These are phyloP conservation scores for Ptychochromis oligacanthus DNA, from an alignment of 2,113 vertebrate genomes.

Conservation along the genomic window DNA sequence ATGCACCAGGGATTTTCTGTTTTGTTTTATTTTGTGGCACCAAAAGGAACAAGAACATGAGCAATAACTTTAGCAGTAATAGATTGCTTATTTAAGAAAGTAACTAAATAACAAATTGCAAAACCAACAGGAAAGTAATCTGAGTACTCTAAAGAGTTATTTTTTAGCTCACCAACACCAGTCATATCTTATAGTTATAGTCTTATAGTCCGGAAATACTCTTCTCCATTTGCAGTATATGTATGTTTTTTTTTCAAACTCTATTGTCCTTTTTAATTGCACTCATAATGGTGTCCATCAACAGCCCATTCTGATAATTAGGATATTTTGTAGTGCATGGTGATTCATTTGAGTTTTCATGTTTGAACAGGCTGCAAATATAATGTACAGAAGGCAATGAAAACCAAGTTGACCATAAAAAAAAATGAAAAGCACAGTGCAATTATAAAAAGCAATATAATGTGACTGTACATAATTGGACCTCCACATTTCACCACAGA, in stretches of 20 bases:
- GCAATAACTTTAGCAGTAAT: neutral
- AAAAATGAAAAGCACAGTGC: neutral
- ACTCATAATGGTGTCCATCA: neutral
- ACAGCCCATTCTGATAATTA: neutral
- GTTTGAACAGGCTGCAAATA: neutral
- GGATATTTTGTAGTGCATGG: neutral
- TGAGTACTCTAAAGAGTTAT: neutral
- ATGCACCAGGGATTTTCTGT: neutral
- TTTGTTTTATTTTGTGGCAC: neutral
- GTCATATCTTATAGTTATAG: neutral
- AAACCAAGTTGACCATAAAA: neutral
- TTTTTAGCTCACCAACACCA: neutral
- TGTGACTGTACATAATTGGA: neutral
- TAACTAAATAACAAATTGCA: neutral
- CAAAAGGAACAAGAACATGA: neutral
- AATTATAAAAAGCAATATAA: neutral
- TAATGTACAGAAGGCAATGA: neutral
- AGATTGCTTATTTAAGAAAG: neutral
- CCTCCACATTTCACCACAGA: neutral
- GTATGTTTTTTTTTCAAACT: neutral
- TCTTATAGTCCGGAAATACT: neutral
- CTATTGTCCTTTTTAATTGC: neutral
- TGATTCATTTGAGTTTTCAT: neutral
- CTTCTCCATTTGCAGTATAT: no score
- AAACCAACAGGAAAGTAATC: accelerated